Evolutionary conservation across 2,888 invertebrate species (phyloP).

Genomic region (Byasa hedistus): DNA sequence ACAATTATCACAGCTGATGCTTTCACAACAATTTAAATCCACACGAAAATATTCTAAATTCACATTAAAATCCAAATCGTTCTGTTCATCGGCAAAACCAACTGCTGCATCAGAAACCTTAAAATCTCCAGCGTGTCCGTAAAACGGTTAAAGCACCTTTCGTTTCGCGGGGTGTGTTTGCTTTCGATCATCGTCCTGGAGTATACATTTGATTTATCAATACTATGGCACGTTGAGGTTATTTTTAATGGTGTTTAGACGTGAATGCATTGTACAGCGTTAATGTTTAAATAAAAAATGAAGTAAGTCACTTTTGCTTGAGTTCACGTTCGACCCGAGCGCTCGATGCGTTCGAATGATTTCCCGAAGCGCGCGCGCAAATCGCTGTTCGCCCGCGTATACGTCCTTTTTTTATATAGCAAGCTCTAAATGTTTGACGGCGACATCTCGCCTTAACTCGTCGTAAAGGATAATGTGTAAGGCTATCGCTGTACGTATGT

Average conservation of each 20-base stretch:
- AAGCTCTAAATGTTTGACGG: conserved; percentile 72
- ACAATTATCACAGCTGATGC: conserved; percentile 31
- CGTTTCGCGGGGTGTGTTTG: conserved; percentile 15
- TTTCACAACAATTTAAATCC: conserved; percentile 39
- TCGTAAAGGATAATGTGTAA: conserved; percentile 77
- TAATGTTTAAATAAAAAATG: conserved; percentile 28
- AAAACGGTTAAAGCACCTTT: conserved; percentile 44
- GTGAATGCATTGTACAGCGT: conserved; percentile 20
- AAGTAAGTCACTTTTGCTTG: conserved; percentile 56
- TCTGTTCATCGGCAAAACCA: conserved; percentile 44
- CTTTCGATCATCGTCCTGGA: conserved; percentile 48
- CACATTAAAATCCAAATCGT: conserved; percentile 60
- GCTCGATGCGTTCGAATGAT: conserved; percentile 65
- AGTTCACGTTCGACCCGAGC: conserved; percentile 62
- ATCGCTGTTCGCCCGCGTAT: conserved; percentile 48
- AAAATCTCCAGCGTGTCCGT: conserved; percentile 47
- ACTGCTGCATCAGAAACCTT: conserved; percentile 44
- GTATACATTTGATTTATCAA: conserved; percentile 41
- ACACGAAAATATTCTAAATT: conserved; percentile 31
- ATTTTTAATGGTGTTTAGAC: conserved; percentile 29
- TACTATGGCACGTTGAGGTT: conserved; percentile 29
- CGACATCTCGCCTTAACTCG: conserved; percentile 69
- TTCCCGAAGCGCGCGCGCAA: conserved; percentile 63
- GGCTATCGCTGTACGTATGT: conserved; percentile 56
- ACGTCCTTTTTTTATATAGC: conserved; percentile 74